Percentiles rank a stretch among this genome's conserved stretches.
These are phyloP conservation scores for Pholis gunnellus DNA, from an alignment of 2,113 vertebrate species.

Conservation along the genomic window DNA sequence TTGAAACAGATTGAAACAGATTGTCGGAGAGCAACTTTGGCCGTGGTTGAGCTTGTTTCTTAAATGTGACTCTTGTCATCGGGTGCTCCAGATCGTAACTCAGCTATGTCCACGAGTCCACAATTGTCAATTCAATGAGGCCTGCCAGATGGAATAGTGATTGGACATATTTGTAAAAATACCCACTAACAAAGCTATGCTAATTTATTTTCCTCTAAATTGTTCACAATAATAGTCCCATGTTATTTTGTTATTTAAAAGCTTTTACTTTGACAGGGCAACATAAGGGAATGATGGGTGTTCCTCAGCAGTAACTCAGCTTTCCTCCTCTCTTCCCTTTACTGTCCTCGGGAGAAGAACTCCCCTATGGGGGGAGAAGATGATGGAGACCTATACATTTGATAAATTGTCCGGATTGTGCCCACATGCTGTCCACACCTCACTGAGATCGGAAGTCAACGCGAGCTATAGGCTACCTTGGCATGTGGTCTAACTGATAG, in stretches of 20 bases:
- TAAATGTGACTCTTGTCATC: neutral
- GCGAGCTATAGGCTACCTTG: neutral
- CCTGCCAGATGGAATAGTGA: no score
- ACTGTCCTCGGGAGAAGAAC: neutral
- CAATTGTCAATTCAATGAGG: neutral
- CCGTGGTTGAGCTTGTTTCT: neutral
- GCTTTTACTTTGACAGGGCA: neutral
- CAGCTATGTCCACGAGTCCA: neutral
- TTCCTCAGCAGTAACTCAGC: neutral
- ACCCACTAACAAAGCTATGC: no score
- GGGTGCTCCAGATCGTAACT: neutral
- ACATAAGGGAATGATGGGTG: neutral
- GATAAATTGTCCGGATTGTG: neutral
- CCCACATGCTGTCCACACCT: neutral
- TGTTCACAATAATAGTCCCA: no score
- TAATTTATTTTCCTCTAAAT: no score
- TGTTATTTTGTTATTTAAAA: neutral
- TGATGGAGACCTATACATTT: neutral
- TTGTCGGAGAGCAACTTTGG: neutral
- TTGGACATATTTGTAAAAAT: no score
- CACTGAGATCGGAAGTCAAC: neutral
- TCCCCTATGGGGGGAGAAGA: neutral
- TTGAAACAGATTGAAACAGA: neutral
- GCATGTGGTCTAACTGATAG: neutral
- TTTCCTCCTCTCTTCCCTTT: neutral